phyloP scores from a whole-genome alignment of 2,113 vertebrate genomes.

The Sclerurus mexicanus region DNA sequence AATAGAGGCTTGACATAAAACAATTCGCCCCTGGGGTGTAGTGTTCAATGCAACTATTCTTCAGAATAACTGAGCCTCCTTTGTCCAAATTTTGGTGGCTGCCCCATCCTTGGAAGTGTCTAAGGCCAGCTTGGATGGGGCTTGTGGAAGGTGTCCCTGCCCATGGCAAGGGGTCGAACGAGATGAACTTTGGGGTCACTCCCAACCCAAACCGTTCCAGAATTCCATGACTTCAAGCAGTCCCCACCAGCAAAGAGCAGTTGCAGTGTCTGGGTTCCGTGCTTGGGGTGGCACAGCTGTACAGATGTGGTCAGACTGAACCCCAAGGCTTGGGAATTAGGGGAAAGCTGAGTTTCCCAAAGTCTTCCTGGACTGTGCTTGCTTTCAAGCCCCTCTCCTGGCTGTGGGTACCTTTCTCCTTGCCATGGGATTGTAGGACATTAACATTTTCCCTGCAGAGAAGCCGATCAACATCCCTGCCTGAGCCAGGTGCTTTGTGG shows the following conservation, averaged over 20 bases:
- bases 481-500: background rate
- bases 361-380: fast-evolving
- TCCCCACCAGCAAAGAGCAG: background rate
- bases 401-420: background rate
- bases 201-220: background rate
- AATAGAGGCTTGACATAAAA: background rate
- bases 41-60: background rate
- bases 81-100: background rate
- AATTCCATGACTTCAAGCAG: background rate
- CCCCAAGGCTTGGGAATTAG: fast-evolving
- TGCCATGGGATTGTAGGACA: fast-evolving
- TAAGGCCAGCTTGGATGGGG: background rate
- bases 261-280: background rate
- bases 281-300: background rate
- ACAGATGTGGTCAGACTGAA: background rate
- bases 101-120: background rate
- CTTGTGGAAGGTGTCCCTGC: background rate
- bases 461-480: fast-evolving
- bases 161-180: background rate
- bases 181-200: background rate
- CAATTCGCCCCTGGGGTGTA: background rate
- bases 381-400: background rate
- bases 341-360: background rate
- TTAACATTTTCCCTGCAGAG: background rate
- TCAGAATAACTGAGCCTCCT: background rate